Evolutionary conservation across 2,888 invertebrate genomes (phyloP).

Genomic region (Rhagophthalmus giganteus): DNA sequence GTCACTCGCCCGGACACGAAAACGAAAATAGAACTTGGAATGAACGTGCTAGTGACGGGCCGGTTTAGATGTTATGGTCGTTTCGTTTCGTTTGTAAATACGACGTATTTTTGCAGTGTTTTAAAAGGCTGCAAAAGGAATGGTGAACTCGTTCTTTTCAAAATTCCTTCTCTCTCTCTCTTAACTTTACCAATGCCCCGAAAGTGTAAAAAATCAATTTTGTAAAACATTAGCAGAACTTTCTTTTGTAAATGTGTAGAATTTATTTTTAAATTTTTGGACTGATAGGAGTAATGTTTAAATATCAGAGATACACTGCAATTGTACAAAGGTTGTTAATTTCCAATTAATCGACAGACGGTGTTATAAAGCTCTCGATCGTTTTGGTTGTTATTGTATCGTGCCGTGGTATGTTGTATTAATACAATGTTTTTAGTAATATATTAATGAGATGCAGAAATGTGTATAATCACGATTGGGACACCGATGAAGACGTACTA

Average conservation of each 20-base stretch:
- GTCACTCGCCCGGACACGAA: too few species aligned
- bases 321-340: conserved; percentile 43
- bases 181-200: conserved; percentile 18
- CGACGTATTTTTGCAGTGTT: conserved; percentile 15
- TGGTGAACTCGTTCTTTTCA: too few species aligned
- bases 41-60: too few species aligned
- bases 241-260: conserved; percentile 39
- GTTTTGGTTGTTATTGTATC: conserved; percentile 18
- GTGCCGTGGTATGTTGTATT: conserved; percentile 22
- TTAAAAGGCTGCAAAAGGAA: conserved; percentile 19
- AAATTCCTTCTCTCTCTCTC: too few species aligned
- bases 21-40: too few species aligned
- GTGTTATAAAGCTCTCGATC: too few species aligned
- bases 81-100: too few species aligned
- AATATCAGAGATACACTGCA: conserved; percentile 46
- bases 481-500: not conserved
- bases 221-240: conserved; percentile 30
- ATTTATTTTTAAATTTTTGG: conserved; percentile 43
- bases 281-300: conserved; percentile 42
- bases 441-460: conserved; percentile 3
- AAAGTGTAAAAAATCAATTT: conserved; percentile 32
- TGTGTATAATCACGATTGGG: too few species aligned
- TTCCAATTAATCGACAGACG: too few species aligned
- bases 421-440: conserved; percentile 18
- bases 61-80: too few species aligned